Percentiles rank a stretch among this genome's conserved stretches.
Evolutionary conservation across 1,140 invertebrate species (phyloP).

Genomic region (Thaumatotibia leucotreta): DNA sequence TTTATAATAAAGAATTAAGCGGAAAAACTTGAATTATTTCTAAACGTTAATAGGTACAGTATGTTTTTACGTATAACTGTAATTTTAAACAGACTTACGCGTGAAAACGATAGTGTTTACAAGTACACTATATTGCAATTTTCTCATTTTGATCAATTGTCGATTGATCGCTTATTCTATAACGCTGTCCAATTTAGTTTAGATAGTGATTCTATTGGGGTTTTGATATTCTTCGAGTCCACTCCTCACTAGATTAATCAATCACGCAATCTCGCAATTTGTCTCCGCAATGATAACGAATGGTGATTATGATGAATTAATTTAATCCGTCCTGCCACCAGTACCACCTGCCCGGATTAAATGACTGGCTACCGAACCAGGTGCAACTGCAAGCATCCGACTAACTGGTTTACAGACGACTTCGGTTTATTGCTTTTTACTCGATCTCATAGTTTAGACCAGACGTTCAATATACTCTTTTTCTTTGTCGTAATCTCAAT

Average conservation of each 20-base stretch:
- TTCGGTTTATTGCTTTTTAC: background rate
- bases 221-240: slow-evolving; percentile 12
- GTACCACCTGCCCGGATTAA: background rate
- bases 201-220: background rate
- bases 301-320: slow-evolving; percentile 19
- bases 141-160: no score
- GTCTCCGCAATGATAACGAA: slow-evolving; percentile 16
- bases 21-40: no score
- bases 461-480: background rate
- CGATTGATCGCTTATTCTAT: no score
- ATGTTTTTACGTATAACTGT: no score
- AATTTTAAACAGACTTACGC: no score
- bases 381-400: background rate
- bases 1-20: no score
- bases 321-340: slow-evolving; percentile 4
- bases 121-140: no score
- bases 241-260: background rate
- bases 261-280: slow-evolving; percentile 20
- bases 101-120: no score
- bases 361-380: background rate
- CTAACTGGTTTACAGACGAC: background rate
- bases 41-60: no score
- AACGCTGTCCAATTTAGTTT: background rate
- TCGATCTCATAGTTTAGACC: background rate
- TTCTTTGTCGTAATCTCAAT: background rate